A percentile compares a stretch with the other conserved stretches of the same genome.
Evolutionary conservation across 2,888 invertebrate genomes (phyloP).

Genomic region (Pristionchus maxplancki): DNA sequence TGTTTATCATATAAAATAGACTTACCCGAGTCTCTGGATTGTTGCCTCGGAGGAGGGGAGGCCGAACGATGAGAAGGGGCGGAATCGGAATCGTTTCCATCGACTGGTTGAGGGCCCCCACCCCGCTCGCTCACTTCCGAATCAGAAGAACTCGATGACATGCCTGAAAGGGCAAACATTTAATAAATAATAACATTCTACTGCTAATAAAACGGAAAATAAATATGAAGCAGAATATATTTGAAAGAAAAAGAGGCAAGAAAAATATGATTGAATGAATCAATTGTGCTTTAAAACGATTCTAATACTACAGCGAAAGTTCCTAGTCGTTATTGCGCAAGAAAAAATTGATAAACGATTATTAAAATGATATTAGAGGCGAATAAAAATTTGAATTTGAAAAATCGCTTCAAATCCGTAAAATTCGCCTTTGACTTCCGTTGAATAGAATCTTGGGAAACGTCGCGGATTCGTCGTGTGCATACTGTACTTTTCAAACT

Average conservation of each 20-base stretch:
- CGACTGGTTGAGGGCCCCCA: background rate
- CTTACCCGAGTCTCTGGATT: background rate
- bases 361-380: too few species aligned
- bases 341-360: too few species aligned
- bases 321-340: too few species aligned
- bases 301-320: too few species aligned
- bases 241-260: too few species aligned
- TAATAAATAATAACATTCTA: background rate
- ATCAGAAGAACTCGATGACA: conserved; percentile 42
- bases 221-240: too few species aligned
- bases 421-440: conserved; percentile 19
- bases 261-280: too few species aligned
- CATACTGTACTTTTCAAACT: conserved; percentile 40
- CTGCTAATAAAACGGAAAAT: too few species aligned
- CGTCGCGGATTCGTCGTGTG: conserved; percentile 8
- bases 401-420: background rate
- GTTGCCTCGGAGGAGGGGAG: background rate
- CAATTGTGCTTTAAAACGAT: too few species aligned
- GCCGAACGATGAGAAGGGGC: conserved; percentile 45
- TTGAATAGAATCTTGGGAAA: background rate
- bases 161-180: background rate
- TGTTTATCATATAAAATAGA: background rate
- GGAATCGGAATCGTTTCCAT: conserved; percentile 38
- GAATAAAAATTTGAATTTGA: too few species aligned
- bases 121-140: conserved; percentile 32